phyloP scores from a whole-genome alignment of 2,797 vertebrate genomes.

The Nothura maculosa region DNA sequence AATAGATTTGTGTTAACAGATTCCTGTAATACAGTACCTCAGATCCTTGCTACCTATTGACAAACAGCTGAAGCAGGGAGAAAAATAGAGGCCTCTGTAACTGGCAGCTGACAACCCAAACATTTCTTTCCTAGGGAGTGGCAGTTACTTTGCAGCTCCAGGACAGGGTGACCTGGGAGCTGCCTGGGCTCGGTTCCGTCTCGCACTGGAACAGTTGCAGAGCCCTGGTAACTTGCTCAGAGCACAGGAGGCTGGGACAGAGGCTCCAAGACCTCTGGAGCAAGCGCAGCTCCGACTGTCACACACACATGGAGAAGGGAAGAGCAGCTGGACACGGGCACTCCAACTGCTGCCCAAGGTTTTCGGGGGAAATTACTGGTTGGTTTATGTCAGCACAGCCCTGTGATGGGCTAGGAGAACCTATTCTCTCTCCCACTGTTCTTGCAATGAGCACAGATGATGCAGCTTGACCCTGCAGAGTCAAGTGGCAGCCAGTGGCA shows the following conservation, averaged over 20 bases:
- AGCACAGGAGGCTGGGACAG: neutral
- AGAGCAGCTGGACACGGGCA: neutral
- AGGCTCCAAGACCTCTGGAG: neutral
- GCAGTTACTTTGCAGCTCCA: neutral
- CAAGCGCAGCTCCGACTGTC: neutral
- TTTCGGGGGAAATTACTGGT: neutral
- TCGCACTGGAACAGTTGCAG: fast-evolving
- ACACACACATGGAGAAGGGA: neutral
- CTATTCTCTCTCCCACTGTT: neutral
- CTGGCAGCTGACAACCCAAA: neutral
- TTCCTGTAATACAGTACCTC: neutral
- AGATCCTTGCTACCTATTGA: neutral
- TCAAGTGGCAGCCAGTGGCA: neutral
- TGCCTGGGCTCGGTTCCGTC: neutral
- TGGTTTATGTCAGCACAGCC: neutral
- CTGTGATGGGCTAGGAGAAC: neutral
- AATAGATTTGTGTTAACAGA: neutral
- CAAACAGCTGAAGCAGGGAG: neutral
- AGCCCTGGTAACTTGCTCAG: neutral
- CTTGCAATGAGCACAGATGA: neutral
- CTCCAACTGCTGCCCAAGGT: too few species aligned
- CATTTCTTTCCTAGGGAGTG: neutral
- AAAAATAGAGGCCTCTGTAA: neutral
- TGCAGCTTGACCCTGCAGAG: neutral
- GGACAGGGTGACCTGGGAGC: neutral